phyloP scores from a whole-genome alignment of 2,888 invertebrate genomes.

The Lasioglossum lativentre region DNA sequence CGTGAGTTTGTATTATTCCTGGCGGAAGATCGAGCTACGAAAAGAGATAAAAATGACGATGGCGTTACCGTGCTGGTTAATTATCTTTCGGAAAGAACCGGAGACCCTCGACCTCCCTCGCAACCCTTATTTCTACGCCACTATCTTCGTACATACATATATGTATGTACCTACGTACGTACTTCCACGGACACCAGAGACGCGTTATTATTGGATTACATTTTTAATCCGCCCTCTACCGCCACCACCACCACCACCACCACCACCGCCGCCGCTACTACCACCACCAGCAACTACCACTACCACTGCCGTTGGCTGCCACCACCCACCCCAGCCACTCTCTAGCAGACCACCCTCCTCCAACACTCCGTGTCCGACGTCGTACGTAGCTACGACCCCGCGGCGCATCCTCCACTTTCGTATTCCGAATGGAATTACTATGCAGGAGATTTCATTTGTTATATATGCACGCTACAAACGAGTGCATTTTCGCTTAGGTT shows the following conservation, averaged over 20 bases:
- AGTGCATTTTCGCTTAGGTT: conserved; percentile 83
- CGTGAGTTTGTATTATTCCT: conserved; percentile 15
- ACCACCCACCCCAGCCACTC: conserved; percentile 34
- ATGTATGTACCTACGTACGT: conserved; percentile 72
- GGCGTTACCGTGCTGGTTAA: conserved; percentile 58
- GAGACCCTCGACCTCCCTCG: conserved; percentile 52
- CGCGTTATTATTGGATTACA: conserved; percentile 85
- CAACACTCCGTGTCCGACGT: conserved; percentile 70
- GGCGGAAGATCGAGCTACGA: background rate
- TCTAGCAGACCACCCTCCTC: conserved; percentile 65
- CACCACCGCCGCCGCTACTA: conserved; percentile 60
- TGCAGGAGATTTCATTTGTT: conserved; percentile 84
- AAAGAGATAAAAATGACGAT: conserved; percentile 36
- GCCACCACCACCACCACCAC: conserved; percentile 60
- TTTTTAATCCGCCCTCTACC: conserved; percentile 83
- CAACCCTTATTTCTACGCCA: conserved; percentile 72
- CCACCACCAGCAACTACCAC: conserved; percentile 56
- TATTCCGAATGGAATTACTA: conserved; percentile 84
- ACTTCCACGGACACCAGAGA: conserved; percentile 82
- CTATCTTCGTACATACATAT: conserved; percentile 65
- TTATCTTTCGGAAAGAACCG: conserved; percentile 59
- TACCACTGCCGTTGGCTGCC: conserved; percentile 40
- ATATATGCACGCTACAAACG: conserved; percentile 82
- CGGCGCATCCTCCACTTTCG: conserved; percentile 82
- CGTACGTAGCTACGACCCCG: conserved; percentile 76